Evolutionary conservation across 2,888 invertebrate species (phyloP).

Genomic region (Phoenoteleia sp.): DNA sequence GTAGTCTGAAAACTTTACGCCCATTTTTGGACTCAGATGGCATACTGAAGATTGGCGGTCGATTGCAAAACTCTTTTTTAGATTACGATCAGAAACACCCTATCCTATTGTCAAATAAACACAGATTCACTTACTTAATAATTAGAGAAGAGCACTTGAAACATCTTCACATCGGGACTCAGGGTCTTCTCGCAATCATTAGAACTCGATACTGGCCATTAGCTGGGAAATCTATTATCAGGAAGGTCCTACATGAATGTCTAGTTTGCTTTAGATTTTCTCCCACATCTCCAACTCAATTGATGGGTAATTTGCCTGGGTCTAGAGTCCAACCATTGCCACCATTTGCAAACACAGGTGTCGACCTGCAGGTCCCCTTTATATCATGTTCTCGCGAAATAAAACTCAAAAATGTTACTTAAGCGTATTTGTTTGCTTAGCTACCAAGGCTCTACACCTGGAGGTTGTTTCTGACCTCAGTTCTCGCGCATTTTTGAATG

Average conservation of each 20-base stretch:
- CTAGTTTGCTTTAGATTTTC: background rate
- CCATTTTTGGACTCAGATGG: background rate
- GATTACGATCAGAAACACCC: slow-evolving; percentile 1
- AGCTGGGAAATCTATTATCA: slow-evolving; percentile 37
- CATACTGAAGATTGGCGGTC: background rate
- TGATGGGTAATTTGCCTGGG: background rate
- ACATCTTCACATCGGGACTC: slow-evolving; percentile 16
- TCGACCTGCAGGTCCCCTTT: background rate
- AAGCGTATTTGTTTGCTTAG: background rate
- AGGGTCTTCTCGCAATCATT: slow-evolving; percentile 27
- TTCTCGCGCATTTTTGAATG: background rate
- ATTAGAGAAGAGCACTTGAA: slow-evolving; percentile 35
- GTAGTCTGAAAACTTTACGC: no score
- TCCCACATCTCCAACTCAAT: background rate
- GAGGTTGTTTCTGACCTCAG: background rate
- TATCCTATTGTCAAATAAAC: slow-evolving; percentile 8
- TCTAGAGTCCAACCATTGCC: background rate
- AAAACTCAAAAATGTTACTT: background rate
- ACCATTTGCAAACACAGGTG: slow-evolving; percentile 42
- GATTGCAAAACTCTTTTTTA: background rate
- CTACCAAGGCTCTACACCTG: background rate
- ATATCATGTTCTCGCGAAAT: background rate
- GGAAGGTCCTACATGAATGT: background rate
- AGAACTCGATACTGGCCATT: slow-evolving; percentile 60
- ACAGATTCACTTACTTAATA: slow-evolving; percentile 30